These are phyloP conservation scores for Phoebastria nigripes DNA, from an alignment of 2,797 vertebrate genomes.

Conservation along the genomic window DNA sequence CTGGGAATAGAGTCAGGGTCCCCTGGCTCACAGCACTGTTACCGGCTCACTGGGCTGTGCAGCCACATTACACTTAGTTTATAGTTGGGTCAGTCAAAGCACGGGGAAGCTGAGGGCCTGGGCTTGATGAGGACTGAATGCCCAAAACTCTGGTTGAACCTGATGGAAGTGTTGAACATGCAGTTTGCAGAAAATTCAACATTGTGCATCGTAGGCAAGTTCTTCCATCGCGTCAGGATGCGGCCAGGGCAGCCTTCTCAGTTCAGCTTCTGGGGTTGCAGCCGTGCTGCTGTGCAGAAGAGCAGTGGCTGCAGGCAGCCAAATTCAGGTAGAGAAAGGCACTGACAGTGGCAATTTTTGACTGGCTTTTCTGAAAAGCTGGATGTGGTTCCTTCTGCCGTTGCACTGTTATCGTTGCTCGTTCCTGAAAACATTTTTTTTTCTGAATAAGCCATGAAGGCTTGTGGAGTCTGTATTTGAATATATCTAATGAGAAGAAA, in stretches of 20 bases:
- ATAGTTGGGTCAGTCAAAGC: background rate
- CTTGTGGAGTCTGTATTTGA: background rate
- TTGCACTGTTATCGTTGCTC: background rate
- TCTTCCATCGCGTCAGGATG: background rate
- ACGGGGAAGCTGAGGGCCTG: background rate
- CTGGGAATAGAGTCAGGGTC: background rate
- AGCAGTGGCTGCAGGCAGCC: background rate
- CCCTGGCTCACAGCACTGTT: background rate
- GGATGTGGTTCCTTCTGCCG: background rate
- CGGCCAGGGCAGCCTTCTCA: background rate
- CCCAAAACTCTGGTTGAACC: background rate
- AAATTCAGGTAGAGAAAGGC: background rate
- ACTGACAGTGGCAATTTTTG: background rate
- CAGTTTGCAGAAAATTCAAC: background rate
- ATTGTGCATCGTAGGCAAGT: background rate
- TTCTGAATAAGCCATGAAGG: background rate
- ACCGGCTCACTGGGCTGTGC: background rate
- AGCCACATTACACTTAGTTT: background rate
- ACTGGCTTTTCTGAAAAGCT: background rate
- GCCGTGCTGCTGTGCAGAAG: background rate
- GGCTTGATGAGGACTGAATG: background rate
- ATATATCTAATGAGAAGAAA: constrained; percentile 2
- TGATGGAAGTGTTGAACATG: background rate
- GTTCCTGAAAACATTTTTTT: background rate
- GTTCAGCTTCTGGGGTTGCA: background rate